Evolutionary conservation across 2,113 vertebrate species (phyloP).

Genomic region (Myxocyprinus asiaticus): DNA sequence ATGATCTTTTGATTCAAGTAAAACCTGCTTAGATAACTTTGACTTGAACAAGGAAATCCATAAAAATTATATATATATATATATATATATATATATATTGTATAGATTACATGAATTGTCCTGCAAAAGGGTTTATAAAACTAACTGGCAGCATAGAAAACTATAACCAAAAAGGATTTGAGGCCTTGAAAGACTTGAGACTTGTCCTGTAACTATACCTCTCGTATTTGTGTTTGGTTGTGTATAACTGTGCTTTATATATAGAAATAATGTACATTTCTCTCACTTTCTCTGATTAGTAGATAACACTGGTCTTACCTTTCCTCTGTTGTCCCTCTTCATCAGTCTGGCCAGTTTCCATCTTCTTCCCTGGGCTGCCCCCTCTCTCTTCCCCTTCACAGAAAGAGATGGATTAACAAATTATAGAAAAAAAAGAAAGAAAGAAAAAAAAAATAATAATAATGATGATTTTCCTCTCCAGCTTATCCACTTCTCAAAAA

Average conservation of each 20-base stretch:
- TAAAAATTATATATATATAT: too few species aligned
- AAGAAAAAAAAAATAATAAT: slow-evolving; percentile 27
- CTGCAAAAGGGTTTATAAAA: too few species aligned
- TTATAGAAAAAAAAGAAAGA: slow-evolving; percentile 1
- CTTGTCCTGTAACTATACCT: not conserved
- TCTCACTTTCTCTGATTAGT: not conserved
- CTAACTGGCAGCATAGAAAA: too few species aligned
- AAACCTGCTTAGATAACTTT: too few species aligned
- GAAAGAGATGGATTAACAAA: slow-evolving; percentile 36
- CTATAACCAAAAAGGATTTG: too few species aligned
- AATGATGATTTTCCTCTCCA: slow-evolving; percentile 22
- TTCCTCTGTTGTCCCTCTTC: slow-evolving; percentile 1
- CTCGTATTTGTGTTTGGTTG: not conserved
- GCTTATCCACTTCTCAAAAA: slow-evolving; percentile 48
- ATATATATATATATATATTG: too few species aligned
- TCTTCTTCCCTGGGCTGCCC: slow-evolving; percentile 10
- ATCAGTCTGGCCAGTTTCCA: slow-evolving; percentile 2
- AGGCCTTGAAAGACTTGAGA: too few species aligned
- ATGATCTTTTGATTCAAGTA: too few species aligned
- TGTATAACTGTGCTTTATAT: too few species aligned
- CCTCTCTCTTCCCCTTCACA: slow-evolving; percentile 26
- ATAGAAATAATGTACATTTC: too few species aligned
- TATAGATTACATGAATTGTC: too few species aligned
- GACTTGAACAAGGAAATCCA: too few species aligned
- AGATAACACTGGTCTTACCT: slow-evolving; percentile 36